These are phyloP conservation scores for Electrophaes corylata DNA, from an alignment of 2,888 invertebrate species.

Conservation along the genomic window DNA sequence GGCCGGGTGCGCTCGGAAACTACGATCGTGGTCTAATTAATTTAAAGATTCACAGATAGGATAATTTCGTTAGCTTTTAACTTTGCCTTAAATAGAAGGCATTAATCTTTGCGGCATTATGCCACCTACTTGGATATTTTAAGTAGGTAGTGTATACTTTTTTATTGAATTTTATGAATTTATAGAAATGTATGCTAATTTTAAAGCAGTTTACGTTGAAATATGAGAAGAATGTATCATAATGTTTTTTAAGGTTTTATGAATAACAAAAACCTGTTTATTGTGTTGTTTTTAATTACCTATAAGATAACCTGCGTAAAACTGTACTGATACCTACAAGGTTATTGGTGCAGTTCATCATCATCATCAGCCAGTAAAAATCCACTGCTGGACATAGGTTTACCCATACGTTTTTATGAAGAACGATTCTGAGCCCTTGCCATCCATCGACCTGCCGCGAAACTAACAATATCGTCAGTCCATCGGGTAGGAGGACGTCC, in stretches of 20 bases:
- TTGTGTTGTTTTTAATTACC: slow-evolving; percentile 21
- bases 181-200: slow-evolving; percentile 35
- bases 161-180: slow-evolving; percentile 41
- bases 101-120: slow-evolving; percentile 71
- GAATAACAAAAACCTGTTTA: too few species aligned
- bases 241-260: too few species aligned
- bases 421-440: too few species aligned
- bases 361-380: too few species aligned
- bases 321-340: not conserved
- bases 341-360: too few species aligned
- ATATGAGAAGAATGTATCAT: slow-evolving; percentile 27
- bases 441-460: too few species aligned
- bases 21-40: slow-evolving; percentile 76
- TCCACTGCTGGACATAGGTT: too few species aligned
- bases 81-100: slow-evolving; percentile 53
- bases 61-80: slow-evolving; percentile 81
- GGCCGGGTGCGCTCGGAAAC: slow-evolving; percentile 47
- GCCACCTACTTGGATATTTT: slow-evolving; percentile 61
- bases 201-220: slow-evolving; percentile 33
- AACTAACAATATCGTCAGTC: too few species aligned
- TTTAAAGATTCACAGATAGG: slow-evolving; percentile 81
- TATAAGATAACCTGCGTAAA: slow-evolving; percentile 6
- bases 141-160: slow-evolving; percentile 25
- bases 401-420: too few species aligned
- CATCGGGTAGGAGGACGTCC: too few species aligned